Base-by-base conservation (phyloP, 1,140 invertebrate genomes). In the Penaeus chinensis region DNA sequence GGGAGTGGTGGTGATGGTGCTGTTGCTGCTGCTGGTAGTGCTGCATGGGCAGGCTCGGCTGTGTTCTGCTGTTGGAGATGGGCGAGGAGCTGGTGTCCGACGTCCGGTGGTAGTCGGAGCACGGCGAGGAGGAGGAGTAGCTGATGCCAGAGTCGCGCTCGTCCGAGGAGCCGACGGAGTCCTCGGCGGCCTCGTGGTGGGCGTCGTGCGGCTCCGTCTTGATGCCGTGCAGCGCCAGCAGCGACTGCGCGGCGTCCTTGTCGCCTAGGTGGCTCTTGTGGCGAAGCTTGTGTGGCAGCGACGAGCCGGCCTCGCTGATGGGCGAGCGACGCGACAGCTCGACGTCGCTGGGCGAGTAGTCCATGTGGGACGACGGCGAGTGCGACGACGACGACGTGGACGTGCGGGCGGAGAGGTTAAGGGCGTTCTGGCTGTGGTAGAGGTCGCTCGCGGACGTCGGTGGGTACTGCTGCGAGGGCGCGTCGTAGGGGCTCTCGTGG, bases 231-330 rank as follows among this genome's bases (percentile, higher is more conserved):
- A 90, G 82, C 20, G 85, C 80, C 22, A 89, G 84, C 61, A 85
- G 81, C 37, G 88, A 84, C 37, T 89, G 89, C 19, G 89, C 85
- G 19, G 90, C 87, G 61, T 90, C 87, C 60, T 89, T 90, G 91
- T 97, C 96, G 0, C 96, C 96, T 74, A 97, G 93, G 90, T 97
- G 95, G n/a, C 95, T 96, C 92, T 98, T 98, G 94, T 98, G 97
- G 90, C 97, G 94, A 82, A 98, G 93, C 92, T 98, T 98, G 90
- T 97, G 95, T 0, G 97, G 97, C 89, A 98, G 92, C 89, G 95
- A 95, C 90, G 89, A 90, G 22, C 90, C 89, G 42, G 76, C 83
- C 37, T 90, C 89, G 84, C 71, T 86, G 85, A 19, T 84, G 81
- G 63, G 87, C 63, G 61, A 89, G 69, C 78, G 89, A 2, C 82